Base-by-base conservation (phyloP, 1,140 invertebrate genomes). In the Atta texana region DNA sequence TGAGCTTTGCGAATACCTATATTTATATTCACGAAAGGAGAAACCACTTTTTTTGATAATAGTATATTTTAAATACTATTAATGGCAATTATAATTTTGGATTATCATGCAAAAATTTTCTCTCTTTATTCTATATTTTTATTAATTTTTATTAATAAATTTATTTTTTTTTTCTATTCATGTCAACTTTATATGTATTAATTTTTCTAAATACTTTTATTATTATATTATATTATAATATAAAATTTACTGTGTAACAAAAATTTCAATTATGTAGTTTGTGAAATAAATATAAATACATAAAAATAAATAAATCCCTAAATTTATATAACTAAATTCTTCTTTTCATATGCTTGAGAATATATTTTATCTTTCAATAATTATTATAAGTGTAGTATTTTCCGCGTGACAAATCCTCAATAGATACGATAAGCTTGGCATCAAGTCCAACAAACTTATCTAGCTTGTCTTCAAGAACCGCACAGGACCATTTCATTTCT, bases 401-500 rank as follows among this genome's bases (percentile, higher is more conserved):
- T 55, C 21, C 28, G 4, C 39, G 57, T 63, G 49, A 80, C 44
- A 80, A 55, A 69, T 39, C 14, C n/a, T 1, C 18, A 7, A 44
- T 44, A 44, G 39, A 10, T 18, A 14, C 63, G 31, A 55, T 64
- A 61, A 66, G 34, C 61, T 44, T 21, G n/a, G 12, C 18, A 59
- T 49, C 39, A 49, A 74, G 24, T 57, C 14, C 24, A 44, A 49
- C 24, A 59, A 74, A 61, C 24, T 82, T 74, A 74, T 31, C 18
- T 72, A 49, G 55, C 53, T 51, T 74, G 69, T 84, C 39, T 63
- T 61, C 24, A 28, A 44, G 7, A 12, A 75, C 24, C 69, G 0
- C 69, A 82, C 18, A 61, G 16, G 0, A 24, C 24, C 28, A n/a
- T 84, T 74, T 75, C 39, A 18, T 51, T 84, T 75, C 44, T 49